These are phyloP conservation scores for Aphelocoma californica DNA, from an alignment of 2,797 vertebrate genomes.

Conservation along the genomic window DNA sequence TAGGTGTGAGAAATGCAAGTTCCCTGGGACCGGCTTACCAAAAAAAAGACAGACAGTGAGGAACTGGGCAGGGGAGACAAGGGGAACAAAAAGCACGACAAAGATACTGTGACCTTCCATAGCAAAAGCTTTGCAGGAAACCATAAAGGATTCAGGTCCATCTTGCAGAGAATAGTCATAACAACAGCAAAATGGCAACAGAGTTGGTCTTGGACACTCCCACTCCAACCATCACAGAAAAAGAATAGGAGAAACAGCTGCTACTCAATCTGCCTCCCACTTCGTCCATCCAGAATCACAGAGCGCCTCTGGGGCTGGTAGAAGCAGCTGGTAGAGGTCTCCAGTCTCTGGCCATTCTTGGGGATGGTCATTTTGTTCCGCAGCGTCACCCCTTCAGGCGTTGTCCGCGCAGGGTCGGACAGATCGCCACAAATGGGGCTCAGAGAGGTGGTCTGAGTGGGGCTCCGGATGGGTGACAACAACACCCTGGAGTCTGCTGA, in stretches of 20 bases:
- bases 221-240: neutral
- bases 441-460: constrained; percentile 79
- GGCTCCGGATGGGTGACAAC: constrained; percentile 87
- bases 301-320: constrained; percentile 97
- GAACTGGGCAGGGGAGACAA: neutral
- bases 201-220: constrained; percentile 12
- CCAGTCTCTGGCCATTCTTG: constrained; percentile 96
- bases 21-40: neutral
- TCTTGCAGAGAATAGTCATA: constrained; percentile 39
- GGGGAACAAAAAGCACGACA: constrained; percentile 31
- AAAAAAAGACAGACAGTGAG: neutral
- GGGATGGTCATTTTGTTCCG: constrained; percentile 97
- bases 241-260: neutral
- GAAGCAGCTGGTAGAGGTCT: constrained; percentile 98
- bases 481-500: constrained; percentile 85
- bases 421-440: constrained; percentile 81
- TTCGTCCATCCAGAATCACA: constrained; percentile 95
- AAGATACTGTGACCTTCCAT: neutral
- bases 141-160: neutral
- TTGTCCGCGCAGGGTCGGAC: constrained; percentile 77
- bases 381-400: constrained; percentile 83
- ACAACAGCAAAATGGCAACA: constrained; percentile 50
- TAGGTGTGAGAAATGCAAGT: constrained; percentile 2
- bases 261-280: constrained; percentile 92
- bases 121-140: constrained; percentile 44